Percentiles rank a stretch among this genome's conserved stretches.
phyloP scores from a whole-genome alignment of 2,888 invertebrate genomes.

The Nasonia oneida region DNA sequence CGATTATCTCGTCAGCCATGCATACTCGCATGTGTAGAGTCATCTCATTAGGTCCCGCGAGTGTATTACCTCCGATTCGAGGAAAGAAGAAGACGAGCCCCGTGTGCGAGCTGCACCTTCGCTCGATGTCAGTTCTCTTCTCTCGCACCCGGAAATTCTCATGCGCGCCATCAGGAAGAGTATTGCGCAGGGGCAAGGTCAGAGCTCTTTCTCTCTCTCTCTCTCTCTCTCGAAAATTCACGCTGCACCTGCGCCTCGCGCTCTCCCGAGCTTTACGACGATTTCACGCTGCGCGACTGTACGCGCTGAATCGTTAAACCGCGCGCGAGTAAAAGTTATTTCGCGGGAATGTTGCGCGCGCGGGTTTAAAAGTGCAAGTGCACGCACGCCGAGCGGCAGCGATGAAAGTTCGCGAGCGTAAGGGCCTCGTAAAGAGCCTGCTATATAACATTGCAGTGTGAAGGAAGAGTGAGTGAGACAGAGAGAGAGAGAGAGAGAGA shows the following conservation, averaged over 20 bases:
- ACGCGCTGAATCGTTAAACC: slow-evolving; percentile 46
- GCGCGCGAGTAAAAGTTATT: slow-evolving; percentile 43
- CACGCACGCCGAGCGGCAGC: background rate
- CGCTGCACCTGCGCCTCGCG: slow-evolving; percentile 48
- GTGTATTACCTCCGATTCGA: slow-evolving; percentile 34
- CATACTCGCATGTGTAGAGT: slow-evolving; percentile 26
- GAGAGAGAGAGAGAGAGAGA: no score
- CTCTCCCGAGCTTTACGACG: slow-evolving; percentile 22
- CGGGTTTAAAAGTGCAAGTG: slow-evolving; percentile 31
- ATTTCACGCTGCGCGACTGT: slow-evolving; percentile 61
- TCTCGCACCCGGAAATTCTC: slow-evolving; percentile 54
- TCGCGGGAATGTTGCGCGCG: slow-evolving; percentile 25
- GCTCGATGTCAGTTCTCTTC: slow-evolving; percentile 30
- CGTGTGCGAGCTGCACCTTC: slow-evolving; percentile 6
- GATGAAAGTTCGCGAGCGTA: slow-evolving; percentile 41
- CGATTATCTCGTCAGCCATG: slow-evolving; percentile 50
- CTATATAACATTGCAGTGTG: background rate
- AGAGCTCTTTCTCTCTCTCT: background rate
- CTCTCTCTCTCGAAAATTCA: slow-evolving; percentile 43
- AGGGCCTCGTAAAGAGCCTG: slow-evolving; percentile 44
- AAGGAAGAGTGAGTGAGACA: no score
- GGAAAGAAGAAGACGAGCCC: slow-evolving; percentile 24
- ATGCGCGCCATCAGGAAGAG: slow-evolving; percentile 21
- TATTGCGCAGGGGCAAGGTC: slow-evolving; percentile 62
- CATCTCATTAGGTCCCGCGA: slow-evolving; percentile 50